Base-by-base conservation (phyloP, 2,797 vertebrate species). In the Alauda arvensis region DNA sequence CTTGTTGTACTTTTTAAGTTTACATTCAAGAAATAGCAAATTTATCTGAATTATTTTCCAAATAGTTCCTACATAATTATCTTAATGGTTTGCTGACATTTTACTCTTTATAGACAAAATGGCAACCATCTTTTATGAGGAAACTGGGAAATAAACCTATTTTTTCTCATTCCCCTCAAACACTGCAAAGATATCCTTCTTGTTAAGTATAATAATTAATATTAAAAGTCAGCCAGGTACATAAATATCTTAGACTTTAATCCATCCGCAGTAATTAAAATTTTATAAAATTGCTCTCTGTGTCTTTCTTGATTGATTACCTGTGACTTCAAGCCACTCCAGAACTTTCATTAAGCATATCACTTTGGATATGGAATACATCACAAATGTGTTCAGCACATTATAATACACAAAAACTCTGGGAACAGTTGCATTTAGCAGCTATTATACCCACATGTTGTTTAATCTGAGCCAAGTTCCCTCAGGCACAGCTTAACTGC, bases 231-330 rank as follows among this genome's bases (percentile, higher is more conserved):
- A 80, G n/a, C 8, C 79, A 65, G 17, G 39, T 75, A 66, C 19
- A 84, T 79, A 81, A 76, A 79, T 85, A 77, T 57, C 78, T 79
- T 72, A 69, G 65, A 60, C 33, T 71, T 87, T 77, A 88, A 83
- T 75, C 37, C 26, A 62, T 62, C 65, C 65, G 51, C 1, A 0
- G 25, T 42, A 83, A 89, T 82, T 92, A 87, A 85, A 89, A 43
- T 53, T 87, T 66, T 74, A 82, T 83, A 89, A 85, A 93, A 81
- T 89, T 89, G 24, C 13, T 83, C 39, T 70, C 53, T 72, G 11
- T 83, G 61, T 85, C 79, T 89, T 78, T 76, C 57, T 75, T 0
- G 0, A 65, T 85, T 69, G 60, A 92, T 72, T 51, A 74, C 25
- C 26, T 76, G 23, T 48, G 56, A 80, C 52, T 91, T 91, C 52